Evolutionary conservation across 2,797 vertebrate species (phyloP).

Genomic region (Euthynnus affinis): DNA sequence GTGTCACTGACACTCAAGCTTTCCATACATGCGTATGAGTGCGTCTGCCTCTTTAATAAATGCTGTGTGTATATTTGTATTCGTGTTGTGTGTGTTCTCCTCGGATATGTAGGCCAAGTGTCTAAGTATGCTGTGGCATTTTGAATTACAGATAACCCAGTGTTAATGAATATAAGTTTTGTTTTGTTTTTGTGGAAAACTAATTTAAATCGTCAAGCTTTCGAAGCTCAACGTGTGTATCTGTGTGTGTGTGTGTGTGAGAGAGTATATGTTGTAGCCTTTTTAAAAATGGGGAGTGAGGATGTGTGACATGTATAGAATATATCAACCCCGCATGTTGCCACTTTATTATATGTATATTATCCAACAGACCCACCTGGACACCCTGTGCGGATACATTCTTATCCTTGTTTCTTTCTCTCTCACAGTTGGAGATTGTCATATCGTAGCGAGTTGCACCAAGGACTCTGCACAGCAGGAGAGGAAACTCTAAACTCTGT

Average conservation of each 20-base stretch:
- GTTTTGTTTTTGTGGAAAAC: neutral
- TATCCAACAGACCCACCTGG: neutral
- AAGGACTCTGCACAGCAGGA: slow-evolving; percentile 13
- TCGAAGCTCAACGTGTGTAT: too few species aligned
- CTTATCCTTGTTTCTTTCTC: neutral
- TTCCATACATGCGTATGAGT: neutral
- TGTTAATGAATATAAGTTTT: neutral
- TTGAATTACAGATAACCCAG: neutral
- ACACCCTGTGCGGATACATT: neutral
- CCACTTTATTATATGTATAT: slow-evolving; percentile 2
- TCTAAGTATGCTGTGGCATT: neutral
- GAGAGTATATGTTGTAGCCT: too few species aligned
- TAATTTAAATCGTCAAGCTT: neutral
- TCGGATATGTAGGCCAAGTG: slow-evolving; percentile 63
- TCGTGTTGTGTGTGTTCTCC: neutral
- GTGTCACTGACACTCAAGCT: slow-evolving; percentile 36
- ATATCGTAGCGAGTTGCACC: neutral
- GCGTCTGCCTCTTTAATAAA: neutral
- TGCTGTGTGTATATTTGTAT: neutral
- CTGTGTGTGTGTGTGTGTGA: too few species aligned
- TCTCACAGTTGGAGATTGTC: slow-evolving; percentile 1
- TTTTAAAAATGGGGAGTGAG: too few species aligned
- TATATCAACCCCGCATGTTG: neutral
- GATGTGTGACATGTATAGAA: neutral
- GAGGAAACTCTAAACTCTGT: slow-evolving; percentile 4